A percentile compares a stretch with the other conserved stretches of the same genome.
Evolutionary conservation across 2,797 vertebrate genomes (phyloP).

Genomic region (Tamandua tetradactyla): DNA sequence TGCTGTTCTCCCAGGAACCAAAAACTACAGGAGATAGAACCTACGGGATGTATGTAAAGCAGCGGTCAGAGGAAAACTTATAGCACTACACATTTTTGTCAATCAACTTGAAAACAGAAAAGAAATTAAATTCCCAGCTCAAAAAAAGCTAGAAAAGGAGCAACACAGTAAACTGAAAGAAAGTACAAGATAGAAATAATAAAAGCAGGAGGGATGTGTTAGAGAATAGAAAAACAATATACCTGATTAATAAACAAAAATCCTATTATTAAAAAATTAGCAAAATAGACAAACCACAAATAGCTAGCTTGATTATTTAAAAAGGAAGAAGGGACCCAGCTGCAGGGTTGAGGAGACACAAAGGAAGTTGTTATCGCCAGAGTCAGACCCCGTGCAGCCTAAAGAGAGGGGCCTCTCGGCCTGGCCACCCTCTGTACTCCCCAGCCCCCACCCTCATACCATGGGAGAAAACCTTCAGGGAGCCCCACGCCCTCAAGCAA

Average conservation of each 20-base stretch:
- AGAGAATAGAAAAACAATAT: neutral
- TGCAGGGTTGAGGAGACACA: no score
- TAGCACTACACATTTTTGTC: neutral
- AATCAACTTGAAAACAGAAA: neutral
- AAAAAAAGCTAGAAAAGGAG: no score
- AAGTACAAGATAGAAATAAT: neutral
- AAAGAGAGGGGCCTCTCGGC: no score
- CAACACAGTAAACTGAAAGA: no score
- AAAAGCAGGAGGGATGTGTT: neutral
- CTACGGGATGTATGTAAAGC: neutral
- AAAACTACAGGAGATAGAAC: neutral
- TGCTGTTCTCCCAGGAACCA: neutral
- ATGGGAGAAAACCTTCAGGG: neutral
- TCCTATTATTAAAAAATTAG: neutral
- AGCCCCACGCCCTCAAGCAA: neutral
- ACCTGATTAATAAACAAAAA: neutral
- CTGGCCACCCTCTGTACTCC: no score
- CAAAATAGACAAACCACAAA: neutral
- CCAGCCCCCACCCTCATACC: neutral
- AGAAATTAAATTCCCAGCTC: no score
- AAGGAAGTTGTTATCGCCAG: no score
- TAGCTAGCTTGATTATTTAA: neutral
- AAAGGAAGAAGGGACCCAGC: neutral
- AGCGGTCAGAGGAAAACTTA: neutral
- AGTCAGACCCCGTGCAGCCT: no score